Base-by-base conservation (phyloP, 2,888 invertebrate genomes). In the Dolichopus griseipennis region DNA sequence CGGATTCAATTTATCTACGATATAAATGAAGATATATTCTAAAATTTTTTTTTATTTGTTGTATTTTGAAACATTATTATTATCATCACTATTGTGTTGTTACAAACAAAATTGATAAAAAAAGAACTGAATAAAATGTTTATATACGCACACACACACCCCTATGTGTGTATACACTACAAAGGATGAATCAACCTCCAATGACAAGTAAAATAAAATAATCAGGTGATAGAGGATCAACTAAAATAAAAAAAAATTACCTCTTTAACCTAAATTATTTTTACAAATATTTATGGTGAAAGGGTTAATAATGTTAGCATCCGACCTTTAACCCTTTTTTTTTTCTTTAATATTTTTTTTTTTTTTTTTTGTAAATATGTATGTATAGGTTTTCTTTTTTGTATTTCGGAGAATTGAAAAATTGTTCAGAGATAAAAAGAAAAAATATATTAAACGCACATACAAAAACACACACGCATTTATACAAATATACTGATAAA, bases 191-290 rank as follows among this genome's bases (percentile, higher is more conserved):
- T 2, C 37, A 12, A 37, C 3, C 37, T 18, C 52, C 52, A 52
- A 52, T 52, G 52, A 52, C 52, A 52, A n/a, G 52, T 52, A 52
- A 12, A 52, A 52, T 15, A 52, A 52, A 52, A 52, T 18, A 52
- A 52, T 52, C 52, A 52, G 52, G 18, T 52, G 52, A 52, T 52
- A 52, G 52, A 52, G 52, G 52, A 10, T 43, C 43, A 43, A n/a
- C 5, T 27, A 27, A 27, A 27, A 27, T 4, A 27, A 27, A 27
- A 12, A 52, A 52, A 52, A 52, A 52, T 52, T 52, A 52, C 52
- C 52, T 52, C 18, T 52, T 52, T 52, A 52, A 52, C 52, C 52
- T 52, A 52, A 52, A 52, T 52, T 52, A 52, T 52, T 52, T 52
- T 18, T 12, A 52, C 52, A 52, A 52, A 52, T 52, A 52, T 52